phyloP scores from a whole-genome alignment of 2,797 vertebrate species.

The Danio choprae region DNA sequence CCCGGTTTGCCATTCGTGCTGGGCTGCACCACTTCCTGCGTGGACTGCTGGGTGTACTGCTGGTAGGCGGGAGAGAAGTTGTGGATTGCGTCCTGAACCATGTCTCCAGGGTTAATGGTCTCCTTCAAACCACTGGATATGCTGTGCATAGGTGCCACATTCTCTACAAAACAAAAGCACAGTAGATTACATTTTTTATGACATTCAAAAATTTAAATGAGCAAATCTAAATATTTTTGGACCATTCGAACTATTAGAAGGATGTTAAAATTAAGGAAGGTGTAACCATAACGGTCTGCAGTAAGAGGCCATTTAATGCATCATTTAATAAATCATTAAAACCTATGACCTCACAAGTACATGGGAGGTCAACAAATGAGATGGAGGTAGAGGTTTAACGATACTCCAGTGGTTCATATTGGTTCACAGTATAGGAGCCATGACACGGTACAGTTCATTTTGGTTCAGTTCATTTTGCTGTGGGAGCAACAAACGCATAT shows the following conservation, averaged over 20 bases:
- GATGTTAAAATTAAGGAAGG: neutral
- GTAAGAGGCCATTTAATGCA: neutral
- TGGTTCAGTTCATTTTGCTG: too few relatives aligned
- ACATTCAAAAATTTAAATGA: neutral
- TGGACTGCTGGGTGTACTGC: constrained; percentile 97
- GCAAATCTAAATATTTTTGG: neutral
- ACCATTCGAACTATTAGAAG: neutral
- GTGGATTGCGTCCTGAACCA: constrained; percentile 97
- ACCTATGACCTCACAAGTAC: constrained; percentile 1
- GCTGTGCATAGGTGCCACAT: constrained; percentile 90
- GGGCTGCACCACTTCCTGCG: constrained; percentile 83
- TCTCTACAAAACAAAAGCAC: constrained; percentile 70
- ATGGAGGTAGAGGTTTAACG: too few relatives aligned
- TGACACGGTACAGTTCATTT: too few relatives aligned
- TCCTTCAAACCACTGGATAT: constrained; percentile 96
- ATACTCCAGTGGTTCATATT: too few relatives aligned
- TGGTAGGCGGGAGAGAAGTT: constrained; percentile 99
- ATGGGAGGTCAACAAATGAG: neutral
- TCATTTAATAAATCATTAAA: neutral
- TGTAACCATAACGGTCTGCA: constrained; percentile 1
- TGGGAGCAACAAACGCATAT: too few relatives aligned
- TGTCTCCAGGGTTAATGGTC: constrained; percentile 95
- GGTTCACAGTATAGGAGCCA: too few relatives aligned
- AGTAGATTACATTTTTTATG: neutral
- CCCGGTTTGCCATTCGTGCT: constrained; percentile 73